These are phyloP conservation scores for Myotis vivesi DNA, from an alignment of 2,797 vertebrate genomes.

Conservation along the genomic window DNA sequence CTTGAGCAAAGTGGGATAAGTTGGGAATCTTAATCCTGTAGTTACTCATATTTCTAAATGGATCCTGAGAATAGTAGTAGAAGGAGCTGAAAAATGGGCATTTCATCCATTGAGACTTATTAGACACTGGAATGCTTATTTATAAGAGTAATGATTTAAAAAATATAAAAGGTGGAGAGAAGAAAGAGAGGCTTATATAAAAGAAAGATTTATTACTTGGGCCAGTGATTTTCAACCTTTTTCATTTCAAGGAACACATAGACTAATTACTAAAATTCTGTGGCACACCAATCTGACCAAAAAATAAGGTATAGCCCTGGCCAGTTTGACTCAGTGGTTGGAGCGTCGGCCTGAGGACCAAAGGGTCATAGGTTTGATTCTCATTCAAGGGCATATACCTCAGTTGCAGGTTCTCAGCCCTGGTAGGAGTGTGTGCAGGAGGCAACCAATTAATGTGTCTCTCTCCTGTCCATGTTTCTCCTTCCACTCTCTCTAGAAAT, in stretches of 20 bases:
- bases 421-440: background rate
- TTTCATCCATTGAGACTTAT: background rate
- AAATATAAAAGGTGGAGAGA: background rate
- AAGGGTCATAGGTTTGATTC: background rate
- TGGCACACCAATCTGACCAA: background rate
- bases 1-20: background rate
- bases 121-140: slow-evolving; percentile 15
- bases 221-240: background rate
- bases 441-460: background rate
- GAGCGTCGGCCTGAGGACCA: background rate
- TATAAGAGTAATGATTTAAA: background rate
- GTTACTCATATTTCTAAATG: background rate
- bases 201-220: slow-evolving; percentile 13
- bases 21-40: background rate
- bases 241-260: background rate
- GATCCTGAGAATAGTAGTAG: background rate
- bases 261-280: background rate
- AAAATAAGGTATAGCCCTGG: background rate
- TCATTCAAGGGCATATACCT: background rate
- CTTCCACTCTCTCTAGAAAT: no score
- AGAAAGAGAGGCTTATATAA: slow-evolving; percentile 23
- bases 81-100: background rate
- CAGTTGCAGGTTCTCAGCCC: background rate
- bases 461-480: background rate
- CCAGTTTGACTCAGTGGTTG: background rate